phyloP scores from a whole-genome alignment of 2,113 vertebrate genomes.

The Syrrhaptes paradoxus region DNA sequence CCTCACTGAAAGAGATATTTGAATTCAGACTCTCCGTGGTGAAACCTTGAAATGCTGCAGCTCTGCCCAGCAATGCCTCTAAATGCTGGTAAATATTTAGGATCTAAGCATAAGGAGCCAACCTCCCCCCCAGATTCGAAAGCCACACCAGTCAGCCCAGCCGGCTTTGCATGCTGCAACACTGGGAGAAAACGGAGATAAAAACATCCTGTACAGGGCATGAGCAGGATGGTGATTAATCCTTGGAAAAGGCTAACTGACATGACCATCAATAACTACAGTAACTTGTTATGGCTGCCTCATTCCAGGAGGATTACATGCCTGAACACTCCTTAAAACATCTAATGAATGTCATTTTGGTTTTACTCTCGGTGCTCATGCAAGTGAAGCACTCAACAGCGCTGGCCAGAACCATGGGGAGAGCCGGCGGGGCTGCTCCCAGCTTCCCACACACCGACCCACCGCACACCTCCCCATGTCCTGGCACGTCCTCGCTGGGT shows the following conservation, averaged over 20 bases:
- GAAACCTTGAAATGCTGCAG: not conserved
- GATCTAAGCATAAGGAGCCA: not conserved
- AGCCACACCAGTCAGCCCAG: not conserved
- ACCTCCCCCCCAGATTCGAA: not conserved
- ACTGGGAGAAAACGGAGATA: slow-evolving; percentile 42
- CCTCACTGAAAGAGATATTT: not conserved
- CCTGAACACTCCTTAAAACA: slow-evolving; percentile 72
- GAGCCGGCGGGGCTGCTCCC: slow-evolving; percentile 34
- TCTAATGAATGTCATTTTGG: slow-evolving; percentile 75
- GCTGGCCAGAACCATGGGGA: slow-evolving; percentile 52
- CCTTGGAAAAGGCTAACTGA: slow-evolving; percentile 71
- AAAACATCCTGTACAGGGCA: slow-evolving; percentile 60
- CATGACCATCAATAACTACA: slow-evolving; percentile 71
- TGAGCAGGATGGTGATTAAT: slow-evolving; percentile 68
- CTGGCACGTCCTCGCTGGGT: not conserved
- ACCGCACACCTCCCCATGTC: not conserved
- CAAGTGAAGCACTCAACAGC: slow-evolving; percentile 49
- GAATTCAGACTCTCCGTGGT: not conserved
- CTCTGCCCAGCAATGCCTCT: not conserved
- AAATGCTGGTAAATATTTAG: not conserved
- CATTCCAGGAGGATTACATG: slow-evolving; percentile 74
- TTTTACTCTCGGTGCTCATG: slow-evolving; percentile 60
- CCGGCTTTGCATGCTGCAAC: not conserved
- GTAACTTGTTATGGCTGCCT: slow-evolving; percentile 74
- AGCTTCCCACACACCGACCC: slow-evolving; percentile 33